These are phyloP conservation scores for Endomychus coccineus DNA, from an alignment of 2,888 invertebrate species.

Conservation along the genomic window DNA sequence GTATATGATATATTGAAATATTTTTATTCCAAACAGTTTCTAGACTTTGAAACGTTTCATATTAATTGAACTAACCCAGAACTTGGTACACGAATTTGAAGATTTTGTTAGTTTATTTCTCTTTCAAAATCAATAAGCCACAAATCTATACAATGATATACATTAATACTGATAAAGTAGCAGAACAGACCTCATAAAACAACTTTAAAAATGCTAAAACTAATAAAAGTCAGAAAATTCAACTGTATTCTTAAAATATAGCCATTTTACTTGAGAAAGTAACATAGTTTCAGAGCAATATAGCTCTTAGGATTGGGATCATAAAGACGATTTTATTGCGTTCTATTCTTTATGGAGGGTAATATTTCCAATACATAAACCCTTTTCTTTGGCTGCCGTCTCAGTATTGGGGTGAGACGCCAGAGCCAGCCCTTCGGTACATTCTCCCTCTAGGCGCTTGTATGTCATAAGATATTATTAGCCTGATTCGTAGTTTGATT, in stretches of 20 bases:
- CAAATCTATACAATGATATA: no score
- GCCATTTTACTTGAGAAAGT: constrained; percentile 30
- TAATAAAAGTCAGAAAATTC: constrained; percentile 28
- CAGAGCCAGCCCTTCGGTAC: constrained; percentile 1
- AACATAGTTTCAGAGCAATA: constrained; percentile 18
- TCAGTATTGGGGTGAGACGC: constrained; percentile 6
- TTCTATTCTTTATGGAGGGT: constrained; percentile 33
- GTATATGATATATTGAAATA: no score
- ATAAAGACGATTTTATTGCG: constrained; percentile 15
- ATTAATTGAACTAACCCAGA: no score
- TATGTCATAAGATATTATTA: constrained; percentile 11
- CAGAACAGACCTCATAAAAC: constrained; percentile 15
- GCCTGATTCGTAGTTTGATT: constrained; percentile 13
- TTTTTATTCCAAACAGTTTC: no score
- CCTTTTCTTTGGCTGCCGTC: constrained; percentile 34
- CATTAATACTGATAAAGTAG: constrained; percentile 10
- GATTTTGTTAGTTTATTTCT: no score
- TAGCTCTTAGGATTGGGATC: constrained; percentile 15
- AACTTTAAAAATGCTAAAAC: constrained; percentile 15
- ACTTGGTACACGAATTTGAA: no score
- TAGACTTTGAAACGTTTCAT: no score
- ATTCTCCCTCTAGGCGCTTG: constrained; percentile 11
- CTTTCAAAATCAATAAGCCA: no score
- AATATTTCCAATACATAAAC: constrained; percentile 44
- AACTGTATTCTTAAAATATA: constrained; percentile 27